Evolutionary conservation across 2,888 invertebrate species (phyloP), one percentile per base, ranked within the genome.

Genomic region (Adineta ricciae): DNA sequence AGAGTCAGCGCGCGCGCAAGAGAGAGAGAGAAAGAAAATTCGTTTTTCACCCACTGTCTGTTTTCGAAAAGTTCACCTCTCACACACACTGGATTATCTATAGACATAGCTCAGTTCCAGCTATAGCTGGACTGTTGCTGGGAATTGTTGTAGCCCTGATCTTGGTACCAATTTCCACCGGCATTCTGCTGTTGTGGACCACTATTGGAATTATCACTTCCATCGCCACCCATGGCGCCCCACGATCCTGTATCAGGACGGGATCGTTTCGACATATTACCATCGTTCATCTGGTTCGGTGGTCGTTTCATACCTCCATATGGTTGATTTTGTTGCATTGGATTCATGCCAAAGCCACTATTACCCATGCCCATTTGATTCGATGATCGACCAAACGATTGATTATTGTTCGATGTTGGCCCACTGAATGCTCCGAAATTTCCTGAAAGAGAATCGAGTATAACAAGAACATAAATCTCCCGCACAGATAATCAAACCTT

Each of bases 231-330:
- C 78, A 78, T 41, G 1, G 38, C 38, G 24, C 78, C 38, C 41
- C 41, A 78, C 41, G 38, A 78, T 41, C 78, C 78, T 11, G 78
- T 78, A 38, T 78, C 41, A 9, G 78, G 78, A 38, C 38, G 78
- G 14, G 41, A 41, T 41, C 78, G 78, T 41, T 41, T 78, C 78
- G 78, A 41, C 41, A 64, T 64, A 64, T 64, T 64, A 64, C 64
- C 64, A 64, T 64, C 78, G 38, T 78, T 41, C 78, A 78, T 78
- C 41, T 38, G 78, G 24, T 41, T 41, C n/a, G 78, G n/a, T 78
- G 38, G 38, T 78, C 78, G 38, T 78, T 78, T 78, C 78, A 78
- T 78, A 78, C 78, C 78, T 78, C 78, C 78, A 78, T 78, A 78
- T 14, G 16, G 41, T 78, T 78, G 78, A 41, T 78, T 78, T n/a